Percentiles rank a stretch among this genome's conserved stretches.
These are phyloP conservation scores for Atta cephalotes DNA, from an alignment of 1,140 invertebrate species.

Conservation along the genomic window DNA sequence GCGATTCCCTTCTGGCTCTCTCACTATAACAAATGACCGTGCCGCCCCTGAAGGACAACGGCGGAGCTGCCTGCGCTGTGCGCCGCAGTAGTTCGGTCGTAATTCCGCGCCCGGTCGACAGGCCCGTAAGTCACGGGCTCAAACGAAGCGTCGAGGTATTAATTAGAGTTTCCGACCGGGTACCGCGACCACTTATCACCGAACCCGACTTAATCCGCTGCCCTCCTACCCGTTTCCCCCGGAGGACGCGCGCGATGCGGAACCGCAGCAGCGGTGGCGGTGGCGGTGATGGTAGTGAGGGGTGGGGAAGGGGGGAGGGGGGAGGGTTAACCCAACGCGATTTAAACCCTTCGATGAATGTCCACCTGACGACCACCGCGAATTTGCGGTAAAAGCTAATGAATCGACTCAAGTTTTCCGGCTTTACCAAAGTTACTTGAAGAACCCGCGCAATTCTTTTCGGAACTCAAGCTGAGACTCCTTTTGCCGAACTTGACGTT, in stretches of 20 bases:
- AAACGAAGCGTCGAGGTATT: conserved; percentile 86
- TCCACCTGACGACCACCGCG: conserved; percentile 59
- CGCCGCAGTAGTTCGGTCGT: conserved; percentile 77
- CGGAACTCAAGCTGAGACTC: not conserved
- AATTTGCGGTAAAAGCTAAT: conserved; percentile 46
- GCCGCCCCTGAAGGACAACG: conserved; percentile 74
- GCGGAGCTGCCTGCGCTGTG: conserved; percentile 72
- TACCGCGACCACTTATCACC: conserved; percentile 86
- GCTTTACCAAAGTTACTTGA: conserved; percentile 23
- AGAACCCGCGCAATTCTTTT: conserved; percentile 8
- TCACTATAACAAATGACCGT: conserved; percentile 82
- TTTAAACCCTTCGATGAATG: conserved; percentile 76
- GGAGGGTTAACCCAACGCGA: conserved; percentile 68
- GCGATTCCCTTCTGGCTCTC: conserved; percentile 29
- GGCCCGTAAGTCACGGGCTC: conserved; percentile 85
- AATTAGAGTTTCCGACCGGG: conserved; percentile 85
- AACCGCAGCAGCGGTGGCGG: conserved; percentile 1
- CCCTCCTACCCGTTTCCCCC: conserved; percentile 14
- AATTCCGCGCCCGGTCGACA: conserved; percentile 82
- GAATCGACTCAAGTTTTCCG: conserved; percentile 47
- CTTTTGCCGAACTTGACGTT: not conserved
- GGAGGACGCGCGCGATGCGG: conserved; percentile 52
- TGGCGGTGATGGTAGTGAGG: not conserved
- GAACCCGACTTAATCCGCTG: conserved; percentile 77
- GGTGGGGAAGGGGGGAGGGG: too few relatives aligned